Evolutionary conservation across 2,797 vertebrate genomes (phyloP), one percentile per base, ranked within the genome.

Genomic region (Diplodus puntazzo): DNA sequence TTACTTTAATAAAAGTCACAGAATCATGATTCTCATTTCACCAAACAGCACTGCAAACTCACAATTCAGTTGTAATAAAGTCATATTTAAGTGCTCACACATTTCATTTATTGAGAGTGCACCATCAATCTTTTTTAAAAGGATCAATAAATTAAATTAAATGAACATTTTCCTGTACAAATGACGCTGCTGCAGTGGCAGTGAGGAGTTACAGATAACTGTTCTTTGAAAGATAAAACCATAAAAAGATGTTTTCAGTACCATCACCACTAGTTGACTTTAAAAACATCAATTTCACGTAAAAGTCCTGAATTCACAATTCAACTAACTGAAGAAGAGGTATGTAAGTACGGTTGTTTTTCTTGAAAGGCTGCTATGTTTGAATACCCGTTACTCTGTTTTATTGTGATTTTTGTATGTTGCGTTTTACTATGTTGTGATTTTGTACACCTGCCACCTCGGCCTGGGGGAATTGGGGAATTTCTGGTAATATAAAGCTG

Each of bases 1-100:
- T 73, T 27, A 66, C 23, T 82, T 80, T 17, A 87, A 71, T 70
- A 65, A 81, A 89, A 77, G 6, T 45, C 46, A 80, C 49, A 62
- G 70, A 84, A 70, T 68, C 7, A 14, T 58, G 11, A 30, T 72
- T 83, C 81, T 73, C 23, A 80, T 57, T 73, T 76, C 1, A 58
- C 53, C 63, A 11, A 69, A 83, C 62, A 80, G 5, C 30, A 66
- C 78, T 69, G 77, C 20, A 73, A 73, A 73, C 61, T 73, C 52
- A 83, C 17, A 52, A 67, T 23, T 80, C 14, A 55, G 2, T 18
- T 39, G 10, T 52, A 5, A 63, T 70, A 84, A 75, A 78, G 13
- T 18, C 25, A 30, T 5, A 49, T 66, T 34, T 11, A 81, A 78
- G 74, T 52, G n/a, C 17, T 64, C 13, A 0, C n/a, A 53, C 43